These are phyloP conservation scores for Arenaria interpres DNA, from an alignment of 2,113 vertebrate genomes.

Conservation along the genomic window DNA sequence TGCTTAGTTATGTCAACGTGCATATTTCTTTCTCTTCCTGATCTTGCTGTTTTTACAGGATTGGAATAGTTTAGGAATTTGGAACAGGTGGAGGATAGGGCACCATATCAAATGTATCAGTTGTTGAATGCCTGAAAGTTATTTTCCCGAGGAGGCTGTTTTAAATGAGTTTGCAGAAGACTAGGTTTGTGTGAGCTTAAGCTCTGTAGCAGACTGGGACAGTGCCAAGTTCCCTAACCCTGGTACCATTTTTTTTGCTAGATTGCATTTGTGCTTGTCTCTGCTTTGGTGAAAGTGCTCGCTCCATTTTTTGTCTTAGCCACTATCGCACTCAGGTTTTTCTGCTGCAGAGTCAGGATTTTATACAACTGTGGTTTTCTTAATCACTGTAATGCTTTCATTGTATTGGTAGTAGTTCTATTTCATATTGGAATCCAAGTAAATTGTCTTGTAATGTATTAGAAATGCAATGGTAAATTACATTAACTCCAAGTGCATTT, in stretches of 20 bases:
- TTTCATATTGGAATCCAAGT: background rate
- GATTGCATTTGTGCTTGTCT: background rate
- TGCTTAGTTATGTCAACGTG: background rate
- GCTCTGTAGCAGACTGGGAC: background rate
- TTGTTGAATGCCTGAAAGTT: background rate
- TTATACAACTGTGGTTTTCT: background rate
- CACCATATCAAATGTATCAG: background rate
- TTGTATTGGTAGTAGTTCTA: background rate
- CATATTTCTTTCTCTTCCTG: background rate
- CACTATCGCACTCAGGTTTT: background rate
- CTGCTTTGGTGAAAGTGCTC: background rate
- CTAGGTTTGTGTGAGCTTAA: background rate
- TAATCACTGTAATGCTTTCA: background rate
- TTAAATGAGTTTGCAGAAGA: background rate
- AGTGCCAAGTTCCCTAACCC: background rate
- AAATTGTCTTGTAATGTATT: background rate
- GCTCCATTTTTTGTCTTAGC: background rate
- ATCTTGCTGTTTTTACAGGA: background rate
- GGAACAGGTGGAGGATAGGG: rapidly evolving
- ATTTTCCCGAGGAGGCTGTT: background rate
- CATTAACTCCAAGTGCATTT: background rate
- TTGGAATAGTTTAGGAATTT: background rate
- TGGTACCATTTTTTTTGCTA: background rate
- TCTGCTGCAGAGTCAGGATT: background rate
- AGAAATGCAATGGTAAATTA: background rate